Base-by-base conservation (phyloP, 2,888 invertebrate genomes). In the Lasius fuliginosus region DNA sequence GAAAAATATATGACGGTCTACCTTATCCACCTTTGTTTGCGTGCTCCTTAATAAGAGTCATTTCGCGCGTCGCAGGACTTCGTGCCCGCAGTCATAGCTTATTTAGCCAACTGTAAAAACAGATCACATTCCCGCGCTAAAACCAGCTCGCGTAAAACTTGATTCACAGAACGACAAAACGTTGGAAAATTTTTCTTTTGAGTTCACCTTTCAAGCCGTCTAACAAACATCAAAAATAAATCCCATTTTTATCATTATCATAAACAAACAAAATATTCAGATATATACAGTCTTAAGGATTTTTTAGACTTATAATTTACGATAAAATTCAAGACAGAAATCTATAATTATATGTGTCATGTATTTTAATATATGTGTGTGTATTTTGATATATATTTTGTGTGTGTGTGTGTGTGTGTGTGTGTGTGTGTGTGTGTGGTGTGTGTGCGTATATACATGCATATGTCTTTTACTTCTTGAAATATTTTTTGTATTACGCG, bases 21-120 rank as follows among this genome's bases (percentile, higher is more conserved):
- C 46, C 62, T 60, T 71, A 46, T 46, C 36, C 49, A 27, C 12
- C 68, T 6, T 81, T 81, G 60, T 71, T 71, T 79, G 42, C 60
- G 23, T 49, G 33, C 12, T 68, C 60, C 60, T 81, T 49, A 62
- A 81, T 81, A 81, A 71, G 71, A 62, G 60, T n/a, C 46, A 81
- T 71, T 81, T 81, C 12, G 60, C 71, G 79, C 79, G 79, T 79
- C 71, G 60, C 23, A 81, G 27, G 23, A 71, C 46, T 49, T 81
- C 33, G 58, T 60, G 15, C 11, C 60, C 46, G 36, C 23, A 79
- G 71, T 71, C 60, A 11, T 36, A 68, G 82, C 75, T 87, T 81
- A 77, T 79, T 88, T 82, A 86, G 84, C 82, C 85, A 73, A 64
- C 74, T 86, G 87, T 84, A 87, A 87, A 84, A 87, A 87, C 87